Evolutionary conservation across 1,140 invertebrate genomes (phyloP).

Genomic region (Drosophila busckii): DNA sequence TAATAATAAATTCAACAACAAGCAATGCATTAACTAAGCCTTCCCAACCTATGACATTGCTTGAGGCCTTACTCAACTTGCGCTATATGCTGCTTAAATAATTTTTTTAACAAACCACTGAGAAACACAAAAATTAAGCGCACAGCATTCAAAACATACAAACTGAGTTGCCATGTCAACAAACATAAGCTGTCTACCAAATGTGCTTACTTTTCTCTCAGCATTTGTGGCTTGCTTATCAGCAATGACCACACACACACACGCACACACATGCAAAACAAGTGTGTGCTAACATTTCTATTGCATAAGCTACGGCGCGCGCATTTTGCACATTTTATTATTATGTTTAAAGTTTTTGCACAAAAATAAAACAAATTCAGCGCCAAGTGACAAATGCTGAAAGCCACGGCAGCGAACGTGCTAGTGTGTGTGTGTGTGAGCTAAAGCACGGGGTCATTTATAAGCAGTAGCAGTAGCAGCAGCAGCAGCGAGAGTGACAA

Average conservation of each 20-base stretch:
- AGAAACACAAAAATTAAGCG: too few relatives aligned
- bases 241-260: constrained; percentile 38
- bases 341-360: constrained; percentile 69
- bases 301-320: constrained; percentile 63
- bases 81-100: too few relatives aligned
- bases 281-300: constrained; percentile 49
- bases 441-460: constrained; percentile 6
- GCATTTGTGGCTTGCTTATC: constrained; percentile 57
- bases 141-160: too few relatives aligned
- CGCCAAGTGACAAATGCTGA: constrained; percentile 57
- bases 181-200: constrained; percentile 27
- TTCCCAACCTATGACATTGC: too few relatives aligned
- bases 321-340: constrained; percentile 71
- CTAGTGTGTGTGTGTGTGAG: not conserved
- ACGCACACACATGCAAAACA: constrained; percentile 17
- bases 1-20: too few relatives aligned
- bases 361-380: constrained; percentile 56
- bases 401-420: not conserved
- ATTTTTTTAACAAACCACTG: too few relatives aligned
- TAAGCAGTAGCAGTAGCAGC: not conserved
- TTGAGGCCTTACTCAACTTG: too few relatives aligned
- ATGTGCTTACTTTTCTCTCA: too few relatives aligned
- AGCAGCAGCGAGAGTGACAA: constrained; percentile 38
- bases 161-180: constrained; percentile 5
- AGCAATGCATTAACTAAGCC: too few relatives aligned